Evolutionary conservation across 2,888 invertebrate genomes (phyloP).

Genomic region (Epinotia brunnichana): DNA sequence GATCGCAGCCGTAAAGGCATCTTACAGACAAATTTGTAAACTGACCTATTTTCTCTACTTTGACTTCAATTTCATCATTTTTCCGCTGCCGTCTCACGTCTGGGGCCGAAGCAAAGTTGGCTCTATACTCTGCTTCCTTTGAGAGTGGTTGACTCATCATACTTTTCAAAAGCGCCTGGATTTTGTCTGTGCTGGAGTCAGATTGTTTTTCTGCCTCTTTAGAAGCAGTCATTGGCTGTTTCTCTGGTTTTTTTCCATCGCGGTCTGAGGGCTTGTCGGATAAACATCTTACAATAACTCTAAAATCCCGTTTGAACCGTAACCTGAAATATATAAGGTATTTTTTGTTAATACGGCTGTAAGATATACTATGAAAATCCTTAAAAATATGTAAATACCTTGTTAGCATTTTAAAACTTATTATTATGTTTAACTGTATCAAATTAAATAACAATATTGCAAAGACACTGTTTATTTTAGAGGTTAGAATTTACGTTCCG

Average conservation of each 20-base stretch:
- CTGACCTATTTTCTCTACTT: constrained; percentile 73
- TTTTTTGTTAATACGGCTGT: neutral
- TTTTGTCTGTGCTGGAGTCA: constrained; percentile 68
- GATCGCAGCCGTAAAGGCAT: no score
- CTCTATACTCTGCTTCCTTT: constrained; percentile 68
- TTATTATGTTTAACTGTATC: neutral
- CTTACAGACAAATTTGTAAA: neutral
- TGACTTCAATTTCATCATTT: constrained; percentile 63
- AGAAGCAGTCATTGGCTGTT: constrained; percentile 49
- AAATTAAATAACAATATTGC: neutral
- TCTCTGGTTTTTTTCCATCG: constrained; percentile 61
- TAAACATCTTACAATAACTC: constrained; percentile 59
- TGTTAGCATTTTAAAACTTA: constrained; percentile 52
- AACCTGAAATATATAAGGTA: constrained; percentile 52
- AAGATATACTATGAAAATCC: neutral
- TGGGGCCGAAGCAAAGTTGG: constrained; percentile 70
- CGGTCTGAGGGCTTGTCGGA: constrained; percentile 65
- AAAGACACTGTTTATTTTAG: neutral
- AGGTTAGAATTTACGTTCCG: constrained; percentile 18
- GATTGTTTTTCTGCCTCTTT: constrained; percentile 52
- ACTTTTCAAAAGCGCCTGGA: constrained; percentile 72
- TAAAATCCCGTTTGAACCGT: constrained; percentile 58
- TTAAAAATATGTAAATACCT: constrained; percentile 48
- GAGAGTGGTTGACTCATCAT: constrained; percentile 74
- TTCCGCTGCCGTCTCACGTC: constrained; percentile 59